A percentile compares a stretch with the other conserved stretches of the same genome.
Evolutionary conservation across 2,888 invertebrate genomes (phyloP).

Genomic region (Patella pellucida): DNA sequence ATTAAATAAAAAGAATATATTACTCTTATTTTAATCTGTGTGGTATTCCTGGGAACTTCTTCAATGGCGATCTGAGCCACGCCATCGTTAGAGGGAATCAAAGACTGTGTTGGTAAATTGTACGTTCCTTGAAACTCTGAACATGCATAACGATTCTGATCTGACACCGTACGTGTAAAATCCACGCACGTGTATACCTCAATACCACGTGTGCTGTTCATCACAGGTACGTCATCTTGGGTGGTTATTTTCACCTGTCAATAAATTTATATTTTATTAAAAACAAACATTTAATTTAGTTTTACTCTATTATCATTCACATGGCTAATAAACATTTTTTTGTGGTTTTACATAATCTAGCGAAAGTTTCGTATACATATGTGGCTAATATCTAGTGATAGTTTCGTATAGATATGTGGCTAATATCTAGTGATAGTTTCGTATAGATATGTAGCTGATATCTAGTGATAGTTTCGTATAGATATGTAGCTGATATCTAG

Average conservation of each 20-base stretch:
- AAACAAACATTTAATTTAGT: too few relatives aligned
- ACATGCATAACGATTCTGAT: constrained; percentile 25
- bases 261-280: not conserved
- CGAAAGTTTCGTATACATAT: too few relatives aligned
- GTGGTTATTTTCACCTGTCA: not conserved
- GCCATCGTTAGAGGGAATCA: constrained; percentile 36
- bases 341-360: too few relatives aligned
- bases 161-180: not conserved
- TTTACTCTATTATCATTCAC: too few relatives aligned
- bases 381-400: too few relatives aligned
- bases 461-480: too few relatives aligned
- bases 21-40: constrained; percentile 32
- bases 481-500: too few relatives aligned
- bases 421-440: too few relatives aligned
- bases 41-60: constrained; percentile 39
- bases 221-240: not conserved
- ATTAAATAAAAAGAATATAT: not conserved
- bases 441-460: too few relatives aligned
- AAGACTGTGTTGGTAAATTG: constrained; percentile 40
- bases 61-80: constrained; percentile 31
- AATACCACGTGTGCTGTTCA: not conserved
- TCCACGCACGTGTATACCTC: not conserved
- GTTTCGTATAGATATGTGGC: too few relatives aligned
- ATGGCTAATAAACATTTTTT: too few relatives aligned
- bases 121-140: constrained; percentile 37